phyloP scores from a whole-genome alignment of 2,888 invertebrate genomes.

The Julus scandinavius region DNA sequence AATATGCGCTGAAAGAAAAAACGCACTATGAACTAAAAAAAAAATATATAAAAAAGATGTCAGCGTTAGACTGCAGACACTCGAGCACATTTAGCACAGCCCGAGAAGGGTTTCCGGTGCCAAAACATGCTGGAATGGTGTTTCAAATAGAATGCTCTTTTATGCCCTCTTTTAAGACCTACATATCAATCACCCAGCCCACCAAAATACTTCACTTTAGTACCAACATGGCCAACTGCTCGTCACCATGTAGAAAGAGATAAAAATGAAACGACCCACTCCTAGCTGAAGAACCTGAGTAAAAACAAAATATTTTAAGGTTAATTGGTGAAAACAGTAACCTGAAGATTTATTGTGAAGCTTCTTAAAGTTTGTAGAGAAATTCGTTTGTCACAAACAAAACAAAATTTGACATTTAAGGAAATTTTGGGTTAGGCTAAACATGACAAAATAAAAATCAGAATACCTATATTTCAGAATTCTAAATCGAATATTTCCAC shows the following conservation, averaged over 20 bases:
- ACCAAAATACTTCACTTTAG: slow-evolving; percentile 26
- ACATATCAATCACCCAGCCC: slow-evolving; percentile 40
- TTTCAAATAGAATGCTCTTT: slow-evolving; percentile 49
- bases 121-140: slow-evolving; percentile 48
- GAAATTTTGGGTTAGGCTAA: too few species aligned
- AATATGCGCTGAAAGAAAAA: slow-evolving; percentile 1
- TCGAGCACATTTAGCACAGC: slow-evolving; percentile 34
- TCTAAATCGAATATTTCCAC: too few species aligned
- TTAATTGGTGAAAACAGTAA: background rate
- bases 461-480: too few species aligned
- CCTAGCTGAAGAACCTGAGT: background rate
- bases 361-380: background rate
- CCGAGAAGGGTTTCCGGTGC: slow-evolving; percentile 45
- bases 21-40: slow-evolving; percentile 7
- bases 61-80: slow-evolving; percentile 40
- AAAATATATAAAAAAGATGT: background rate
- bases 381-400: background rate
- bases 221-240: slow-evolving; percentile 42
- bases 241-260: background rate
- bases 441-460: too few species aligned
- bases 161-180: slow-evolving; percentile 46
- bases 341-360: background rate
- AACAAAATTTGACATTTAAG: too few species aligned
- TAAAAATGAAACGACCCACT: background rate
- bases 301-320: background rate